phyloP scores from a whole-genome alignment of 2,797 vertebrate species.

The Acropternis orthonyx region DNA sequence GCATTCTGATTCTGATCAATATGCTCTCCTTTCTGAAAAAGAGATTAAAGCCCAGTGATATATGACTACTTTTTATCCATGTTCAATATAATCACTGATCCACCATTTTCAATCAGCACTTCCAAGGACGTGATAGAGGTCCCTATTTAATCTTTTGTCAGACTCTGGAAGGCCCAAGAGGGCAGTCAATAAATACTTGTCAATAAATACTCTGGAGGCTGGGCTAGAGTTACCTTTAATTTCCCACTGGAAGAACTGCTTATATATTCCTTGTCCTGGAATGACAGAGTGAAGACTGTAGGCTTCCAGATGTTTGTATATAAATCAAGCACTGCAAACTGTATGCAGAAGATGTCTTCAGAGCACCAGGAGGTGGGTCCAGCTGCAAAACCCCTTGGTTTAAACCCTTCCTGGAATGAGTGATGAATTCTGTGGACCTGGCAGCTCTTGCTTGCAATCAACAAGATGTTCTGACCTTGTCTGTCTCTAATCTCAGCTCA shows the following conservation, averaged over 20 bases:
- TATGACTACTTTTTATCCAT: constrained; percentile 20
- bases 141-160: constrained; percentile 9
- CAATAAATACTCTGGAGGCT: neutral
- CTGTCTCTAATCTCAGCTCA: neutral
- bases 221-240: neutral
- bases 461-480: neutral
- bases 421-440: neutral
- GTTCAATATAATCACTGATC: neutral
- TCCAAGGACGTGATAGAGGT: neutral
- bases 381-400: neutral
- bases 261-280: neutral
- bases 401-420: neutral
- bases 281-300: neutral
- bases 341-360: neutral
- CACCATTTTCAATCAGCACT: constrained; percentile 32
- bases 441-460: neutral
- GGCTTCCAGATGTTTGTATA: neutral
- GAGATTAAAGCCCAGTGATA: constrained; percentile 38
- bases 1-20: constrained; percentile 43
- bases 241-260: neutral
- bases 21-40: constrained; percentile 11
- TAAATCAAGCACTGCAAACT: neutral
- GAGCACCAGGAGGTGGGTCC: neutral
- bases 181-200: neutral
- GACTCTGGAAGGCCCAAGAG: neutral